Percentiles rank a stretch among this genome's conserved stretches.
Evolutionary conservation across 1,140 invertebrate genomes (phyloP).

Genomic region (Pogonus chalceus): DNA sequence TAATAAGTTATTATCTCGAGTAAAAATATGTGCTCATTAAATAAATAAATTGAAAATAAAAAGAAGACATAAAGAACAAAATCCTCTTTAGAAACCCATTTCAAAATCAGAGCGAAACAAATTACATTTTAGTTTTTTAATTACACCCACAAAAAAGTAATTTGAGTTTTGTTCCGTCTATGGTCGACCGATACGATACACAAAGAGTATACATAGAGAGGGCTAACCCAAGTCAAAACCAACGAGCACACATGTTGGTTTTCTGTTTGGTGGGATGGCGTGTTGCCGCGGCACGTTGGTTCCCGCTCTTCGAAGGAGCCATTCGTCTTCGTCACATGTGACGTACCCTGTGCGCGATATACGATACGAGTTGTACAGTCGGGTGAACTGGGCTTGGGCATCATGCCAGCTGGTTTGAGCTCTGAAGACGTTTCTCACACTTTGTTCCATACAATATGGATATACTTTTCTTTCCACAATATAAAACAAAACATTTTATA

Average conservation of each 20-base stretch:
- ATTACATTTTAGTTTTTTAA: too few species aligned
- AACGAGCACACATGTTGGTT: slow-evolving; percentile 17
- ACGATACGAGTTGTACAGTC: background rate
- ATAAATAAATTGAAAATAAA: too few species aligned
- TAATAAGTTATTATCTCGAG: too few species aligned
- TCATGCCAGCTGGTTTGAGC: too few species aligned
- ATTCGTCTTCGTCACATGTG: slow-evolving; percentile 18
- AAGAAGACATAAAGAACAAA: too few species aligned
- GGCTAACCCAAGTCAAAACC: background rate
- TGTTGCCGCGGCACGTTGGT: slow-evolving; percentile 7
- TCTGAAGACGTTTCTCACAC: background rate
- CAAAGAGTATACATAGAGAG: background rate
- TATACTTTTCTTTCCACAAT: background rate
- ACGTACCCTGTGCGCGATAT: slow-evolving; percentile 7
- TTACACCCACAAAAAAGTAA: background rate
- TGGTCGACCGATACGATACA: background rate
- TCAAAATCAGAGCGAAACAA: too few species aligned
- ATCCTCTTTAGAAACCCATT: too few species aligned
- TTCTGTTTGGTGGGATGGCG: slow-evolving; percentile 14
- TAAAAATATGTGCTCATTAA: too few species aligned
- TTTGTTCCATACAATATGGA: background rate
- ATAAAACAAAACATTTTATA: too few species aligned
- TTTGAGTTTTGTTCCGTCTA: background rate
- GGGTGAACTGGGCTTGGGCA: background rate
- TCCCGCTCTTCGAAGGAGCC: slow-evolving; percentile 11